Conservation (phyloP, 2,888 invertebrate species). For the Diarsia rubi region DNA sequence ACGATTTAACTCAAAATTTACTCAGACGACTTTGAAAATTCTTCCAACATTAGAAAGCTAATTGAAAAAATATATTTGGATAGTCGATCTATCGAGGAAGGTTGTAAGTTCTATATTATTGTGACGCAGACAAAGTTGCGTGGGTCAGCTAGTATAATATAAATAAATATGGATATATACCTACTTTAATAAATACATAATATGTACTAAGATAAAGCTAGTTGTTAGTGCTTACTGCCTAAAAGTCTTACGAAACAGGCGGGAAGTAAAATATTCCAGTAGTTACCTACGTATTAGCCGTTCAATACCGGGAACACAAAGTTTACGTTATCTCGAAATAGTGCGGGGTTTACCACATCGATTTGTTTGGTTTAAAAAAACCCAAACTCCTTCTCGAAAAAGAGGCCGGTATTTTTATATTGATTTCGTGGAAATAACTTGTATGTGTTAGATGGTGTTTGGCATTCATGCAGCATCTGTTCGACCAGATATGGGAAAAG, state of each 20-base stretch:
- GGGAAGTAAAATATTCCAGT: not conserved
- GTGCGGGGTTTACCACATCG: constrained; percentile 7
- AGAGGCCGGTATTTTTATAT: not conserved
- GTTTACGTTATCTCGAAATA: constrained; percentile 28
- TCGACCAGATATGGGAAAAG: not conserved
- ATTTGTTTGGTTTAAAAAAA: constrained; percentile 18
- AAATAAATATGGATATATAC: too few relatives aligned
- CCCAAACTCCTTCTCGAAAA: not conserved
- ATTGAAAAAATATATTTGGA: too few relatives aligned
- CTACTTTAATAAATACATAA: too few relatives aligned
- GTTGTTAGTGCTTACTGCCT: not conserved
- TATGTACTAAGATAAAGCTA: too few relatives aligned
- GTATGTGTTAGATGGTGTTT: not conserved
- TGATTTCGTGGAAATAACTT: not conserved
- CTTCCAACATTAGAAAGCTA: too few relatives aligned
- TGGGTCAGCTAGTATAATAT: too few relatives aligned
- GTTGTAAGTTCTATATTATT: too few relatives aligned
- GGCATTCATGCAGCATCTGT: not conserved
- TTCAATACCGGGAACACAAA: constrained; percentile 24
- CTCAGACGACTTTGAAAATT: too few relatives aligned
- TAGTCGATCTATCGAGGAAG: too few relatives aligned
- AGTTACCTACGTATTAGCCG: not conserved
- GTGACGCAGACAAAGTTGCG: too few relatives aligned
- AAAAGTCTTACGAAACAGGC: not conserved
- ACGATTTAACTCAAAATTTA: too few relatives aligned